Evolutionary conservation across 2,797 vertebrate species (phyloP), one percentile per base, ranked within the genome.

Genomic region (Brachyalestes nurse): DNA sequence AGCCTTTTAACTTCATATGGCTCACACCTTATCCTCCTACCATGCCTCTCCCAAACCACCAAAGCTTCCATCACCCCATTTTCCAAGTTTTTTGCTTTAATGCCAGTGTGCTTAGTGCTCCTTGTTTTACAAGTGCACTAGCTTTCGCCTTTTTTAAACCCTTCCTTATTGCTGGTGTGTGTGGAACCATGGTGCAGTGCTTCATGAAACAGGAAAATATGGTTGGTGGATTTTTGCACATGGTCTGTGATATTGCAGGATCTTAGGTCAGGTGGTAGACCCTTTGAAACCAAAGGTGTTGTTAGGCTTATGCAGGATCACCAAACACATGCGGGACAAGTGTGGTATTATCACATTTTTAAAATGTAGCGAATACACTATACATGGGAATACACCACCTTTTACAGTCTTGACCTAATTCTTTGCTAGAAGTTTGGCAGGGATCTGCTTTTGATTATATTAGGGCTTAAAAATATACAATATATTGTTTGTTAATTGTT

Each of bases 11-110:
- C 70, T 77, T 81, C 53, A 42, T 49, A 21, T 9, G 38, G 40
- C 9, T 40, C 55, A 60, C 49, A 81, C 38, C 38, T 21, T 47
- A 64, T 13, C 17, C 45, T 62, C 14, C 71, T 8, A 14, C 69
- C 58, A n/a, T 40, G 34, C 75, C 72, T 47, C 40, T 42, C 17
- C 34, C 72, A 40, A 53, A 23, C 53, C 77, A 28, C 70, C 72
- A 62, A 55, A 34, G 38, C 40, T 65, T 74, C 55, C 51, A 5
- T n/a, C 13, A 21, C 17, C 23, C 51, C 49, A n/a, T 70, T 80
- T 14, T 12, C 66, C 79, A 76, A 67, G 80, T 86, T 70, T 80
- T 79, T 70, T 14, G 83, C 70, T 83, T 47, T 47, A 47, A 12
- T 47, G 45, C 47, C 13, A 14, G 47, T 13, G 3, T 51, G 47